phyloP scores from a whole-genome alignment of 2,113 vertebrate species.

The Rhinolophus sinicus region DNA sequence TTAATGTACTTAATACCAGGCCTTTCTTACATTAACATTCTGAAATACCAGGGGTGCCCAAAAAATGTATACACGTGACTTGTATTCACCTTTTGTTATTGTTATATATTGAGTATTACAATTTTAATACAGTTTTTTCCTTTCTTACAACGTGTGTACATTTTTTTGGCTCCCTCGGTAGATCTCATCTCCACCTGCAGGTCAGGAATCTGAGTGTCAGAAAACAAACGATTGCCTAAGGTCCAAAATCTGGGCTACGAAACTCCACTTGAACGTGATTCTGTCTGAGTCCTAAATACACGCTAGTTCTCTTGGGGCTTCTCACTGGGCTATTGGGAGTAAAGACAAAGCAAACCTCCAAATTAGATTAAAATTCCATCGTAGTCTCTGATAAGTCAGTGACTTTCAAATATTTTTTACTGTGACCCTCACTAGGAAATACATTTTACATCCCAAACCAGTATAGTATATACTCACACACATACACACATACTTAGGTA shows the following conservation, averaged over 20 bases:
- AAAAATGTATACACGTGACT: too few species aligned
- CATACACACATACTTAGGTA: neutral
- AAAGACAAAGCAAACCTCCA: constrained; percentile 13
- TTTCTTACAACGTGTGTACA: too few species aligned
- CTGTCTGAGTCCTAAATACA: neutral
- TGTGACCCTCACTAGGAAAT: constrained; percentile 11
- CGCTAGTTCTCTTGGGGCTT: neutral
- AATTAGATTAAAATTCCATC: neutral
- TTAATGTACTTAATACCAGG: neutral
- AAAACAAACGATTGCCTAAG: neutral
- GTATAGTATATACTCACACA: neutral
- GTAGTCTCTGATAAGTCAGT: neutral
- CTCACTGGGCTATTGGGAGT: neutral
- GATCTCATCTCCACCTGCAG: neutral
- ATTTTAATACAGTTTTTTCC: too few species aligned
- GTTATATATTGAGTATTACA: too few species aligned
- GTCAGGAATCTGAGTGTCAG: neutral
- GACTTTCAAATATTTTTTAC: constrained; percentile 47
- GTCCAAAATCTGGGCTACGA: neutral
- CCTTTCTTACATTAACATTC: neutral
- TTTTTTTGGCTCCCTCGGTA: neutral
- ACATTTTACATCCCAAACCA: neutral
- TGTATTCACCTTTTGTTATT: too few species aligned
- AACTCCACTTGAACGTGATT: constrained; percentile 15
- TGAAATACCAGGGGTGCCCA: neutral